Percentiles rank a stretch among this genome's conserved stretches.
These are phyloP conservation scores for Chloroclysta siterata DNA, from an alignment of 2,888 invertebrate species.

Conservation along the genomic window DNA sequence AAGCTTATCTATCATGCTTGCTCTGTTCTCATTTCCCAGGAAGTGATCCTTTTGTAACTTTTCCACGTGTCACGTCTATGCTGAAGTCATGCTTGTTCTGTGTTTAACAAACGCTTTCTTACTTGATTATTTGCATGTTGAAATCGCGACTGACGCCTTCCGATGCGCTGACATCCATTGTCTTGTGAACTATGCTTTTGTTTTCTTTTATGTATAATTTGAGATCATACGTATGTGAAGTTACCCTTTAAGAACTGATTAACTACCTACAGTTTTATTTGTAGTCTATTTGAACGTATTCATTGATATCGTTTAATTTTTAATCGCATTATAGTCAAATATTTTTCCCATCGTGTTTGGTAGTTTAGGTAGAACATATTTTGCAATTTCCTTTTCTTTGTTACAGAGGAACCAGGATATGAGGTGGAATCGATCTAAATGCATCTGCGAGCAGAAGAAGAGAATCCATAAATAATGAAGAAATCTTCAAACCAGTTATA, in stretches of 20 bases:
- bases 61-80: conserved; percentile 18
- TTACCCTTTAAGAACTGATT: neutral
- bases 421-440: conserved; percentile 81
- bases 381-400: conserved; percentile 58
- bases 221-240: neutral
- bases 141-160: conserved; percentile 41
- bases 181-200: conserved; percentile 63
- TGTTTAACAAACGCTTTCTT: conserved; percentile 34
- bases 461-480: conserved; percentile 36
- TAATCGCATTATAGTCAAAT: no score
- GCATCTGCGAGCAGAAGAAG: conserved; percentile 65
- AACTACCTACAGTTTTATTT: neutral
- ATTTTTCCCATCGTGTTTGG: neutral
- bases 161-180: conserved; percentile 71
- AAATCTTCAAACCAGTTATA: conserved; percentile 13
- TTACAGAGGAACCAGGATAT: conserved; percentile 77
- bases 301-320: no score
- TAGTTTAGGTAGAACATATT: neutral
- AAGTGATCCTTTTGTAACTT: conserved; percentile 13
- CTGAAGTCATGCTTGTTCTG: conserved; percentile 18
- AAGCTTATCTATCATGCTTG: conserved; percentile 10
- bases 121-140: conserved; percentile 33
- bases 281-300: no score
- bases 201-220: conserved; percentile 36
- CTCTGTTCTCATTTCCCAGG: conserved; percentile 14